These are phyloP conservation scores for Abrostola triplasia DNA, from an alignment of 2,888 invertebrate species.

Conservation along the genomic window DNA sequence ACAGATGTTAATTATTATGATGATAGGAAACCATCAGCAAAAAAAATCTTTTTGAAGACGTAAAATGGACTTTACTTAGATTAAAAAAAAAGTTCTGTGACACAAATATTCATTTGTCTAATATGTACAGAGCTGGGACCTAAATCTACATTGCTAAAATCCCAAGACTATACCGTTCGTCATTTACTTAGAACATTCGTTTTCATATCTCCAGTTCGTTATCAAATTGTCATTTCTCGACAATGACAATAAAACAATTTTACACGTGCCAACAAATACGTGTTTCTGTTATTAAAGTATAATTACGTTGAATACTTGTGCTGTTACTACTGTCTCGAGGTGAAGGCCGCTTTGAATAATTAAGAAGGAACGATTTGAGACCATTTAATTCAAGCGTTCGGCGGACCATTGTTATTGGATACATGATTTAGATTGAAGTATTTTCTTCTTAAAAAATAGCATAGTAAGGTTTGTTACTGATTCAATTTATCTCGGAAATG, in stretches of 20 bases:
- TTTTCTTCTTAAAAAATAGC: too few relatives aligned
- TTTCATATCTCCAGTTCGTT: neutral
- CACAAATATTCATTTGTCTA: too few relatives aligned
- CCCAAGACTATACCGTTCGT: too few relatives aligned
- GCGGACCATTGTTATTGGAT: neutral
- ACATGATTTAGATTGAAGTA: too few relatives aligned
- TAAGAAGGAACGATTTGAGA: neutral
- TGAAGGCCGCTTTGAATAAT: conserved; percentile 2
- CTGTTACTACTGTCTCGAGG: conserved; percentile 4
- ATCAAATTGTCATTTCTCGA: neutral
- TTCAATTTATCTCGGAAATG: neutral
- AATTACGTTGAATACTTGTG: conserved; percentile 3
- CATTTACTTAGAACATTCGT: too few relatives aligned
- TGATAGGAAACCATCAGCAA: too few relatives aligned
- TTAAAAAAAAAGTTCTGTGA: too few relatives aligned
- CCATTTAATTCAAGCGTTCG: neutral
- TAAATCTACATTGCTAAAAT: too few relatives aligned
- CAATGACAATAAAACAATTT: neutral
- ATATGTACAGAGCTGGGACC: too few relatives aligned
- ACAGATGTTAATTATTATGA: too few relatives aligned
- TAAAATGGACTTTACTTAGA: too few relatives aligned
- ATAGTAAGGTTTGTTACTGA: neutral
- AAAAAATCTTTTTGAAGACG: too few relatives aligned
- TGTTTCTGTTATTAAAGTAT: neutral
- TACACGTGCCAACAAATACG: neutral